Base-by-base conservation (phyloP, 2,888 invertebrate genomes). In the Cryptocheilus praepositus region DNA sequence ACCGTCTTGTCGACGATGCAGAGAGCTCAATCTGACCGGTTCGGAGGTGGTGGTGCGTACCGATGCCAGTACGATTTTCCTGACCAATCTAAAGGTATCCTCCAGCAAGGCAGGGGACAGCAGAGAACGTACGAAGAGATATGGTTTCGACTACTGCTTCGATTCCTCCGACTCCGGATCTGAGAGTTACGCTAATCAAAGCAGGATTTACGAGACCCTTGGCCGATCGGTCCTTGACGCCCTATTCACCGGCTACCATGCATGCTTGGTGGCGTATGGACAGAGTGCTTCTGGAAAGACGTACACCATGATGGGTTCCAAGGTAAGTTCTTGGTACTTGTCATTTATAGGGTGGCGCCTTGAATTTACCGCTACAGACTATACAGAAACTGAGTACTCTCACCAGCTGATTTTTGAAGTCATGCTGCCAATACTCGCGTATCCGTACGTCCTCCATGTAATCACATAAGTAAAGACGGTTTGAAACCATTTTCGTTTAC, bases 281-380 rank as follows among this genome's bases (percentile, higher is more conserved):
- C 94, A 94, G 87, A 94, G 94, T 79, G 92, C 94, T 0, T 93
- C 94, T 0, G 94, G 94, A 22, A 94, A 94, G 88, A 94, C 94
- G 0, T 93, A 94, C 83, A 94, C 94, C 8, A 94, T 94, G 94
- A 93, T 94, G 92, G 94, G 94, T 0, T 76, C 83, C 8, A 85
- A 85, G 83, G 85, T 85, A 90, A 25, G 25, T 25, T 5, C 25
- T 25, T 5, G 25, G 2, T 25, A 25, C n/a, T 25, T 5, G 25
- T 25, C 25, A 5, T 25, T 25, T 25, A 25, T n/a, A n/a, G n/a
- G n/a, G n/a, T n/a, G n/a, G n/a, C n/a, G n/a, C n/a, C n/a, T n/a
- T n/a, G n/a, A n/a, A n/a, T n/a, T n/a, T n/a, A n/a, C n/a, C n/a
- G n/a, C n/a, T n/a, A n/a, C n/a, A n/a, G n/a, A n/a, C n/a, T n/a